Base-by-base conservation (phyloP, 92 coral and sea anemone genomes). In the Umimayanthus chanpuru region DNA sequence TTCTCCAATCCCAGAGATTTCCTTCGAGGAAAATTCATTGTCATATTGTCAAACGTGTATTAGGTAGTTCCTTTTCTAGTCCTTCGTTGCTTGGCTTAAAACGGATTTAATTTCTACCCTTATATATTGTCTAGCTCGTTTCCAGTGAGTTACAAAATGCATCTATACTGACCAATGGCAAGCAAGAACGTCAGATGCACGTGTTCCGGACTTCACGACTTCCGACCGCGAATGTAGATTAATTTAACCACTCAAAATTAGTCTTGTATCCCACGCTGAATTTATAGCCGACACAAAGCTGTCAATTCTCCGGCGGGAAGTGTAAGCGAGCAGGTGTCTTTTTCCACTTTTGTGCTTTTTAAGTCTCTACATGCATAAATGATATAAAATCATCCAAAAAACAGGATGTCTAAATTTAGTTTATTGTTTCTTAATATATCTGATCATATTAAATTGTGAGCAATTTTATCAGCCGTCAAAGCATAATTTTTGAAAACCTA, bases 391-490 rank as follows among this genome's bases (percentile, higher is more conserved):
- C 47, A 75, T 75, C 53, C 44, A 39, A 75, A 6, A 75, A 14
- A 76, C 80, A 36, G 50, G 80, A 18, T 76, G 80, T 76, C 80
- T 76, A 76, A 76, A 76, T 76, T 74, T 32, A 74, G 25, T 76
- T 16, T 40, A 76, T 18, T 76, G 26, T 40, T 10, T 76, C 49
- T 38, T 76, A 76, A 14, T 76, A 76, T 76, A 76, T 76, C 25
- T 73, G 78, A 76, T 36, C 80, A 40, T 76, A 7, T 76, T 36
- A 76, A 76, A 21, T 36, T 76, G 80, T 76, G 80, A 76, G 25
- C 80, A 76, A 36, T 76, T 76, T 76, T 76, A 41, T 76, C 53
- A 76, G 80, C 80, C 80, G 80, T 76, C 80, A 76, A 76, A 76
- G 1, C 21, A 76, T 76, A 76, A 18, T 76, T 40, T 76, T 76